Evolutionary conservation across 2,888 invertebrate genomes (phyloP), one percentile per base, ranked within the genome.

Genomic region (Agrotis exclamationis): DNA sequence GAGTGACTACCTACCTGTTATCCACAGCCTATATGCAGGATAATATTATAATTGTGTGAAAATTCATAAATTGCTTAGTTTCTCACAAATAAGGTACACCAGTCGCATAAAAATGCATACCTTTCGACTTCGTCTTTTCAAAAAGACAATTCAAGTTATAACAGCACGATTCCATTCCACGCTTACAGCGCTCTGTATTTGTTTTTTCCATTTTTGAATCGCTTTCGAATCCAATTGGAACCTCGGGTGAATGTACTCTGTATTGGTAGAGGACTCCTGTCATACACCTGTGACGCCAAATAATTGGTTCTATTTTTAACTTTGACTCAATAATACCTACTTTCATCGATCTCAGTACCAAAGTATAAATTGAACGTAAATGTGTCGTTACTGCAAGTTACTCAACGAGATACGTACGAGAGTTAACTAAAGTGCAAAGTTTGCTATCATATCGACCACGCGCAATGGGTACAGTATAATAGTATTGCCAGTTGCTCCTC

Each of bases 351-450:
- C 14, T 45, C 44, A 70, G 48, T 51, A 28, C 39, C 65, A 54
- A 59, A 63, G 56, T 72, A 54, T 24, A 66, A 67, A 81, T 53
- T 63, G 47, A 54, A 66, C 63, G n/a, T 57, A 77, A 66, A 76
- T 82, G 77, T 81, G 71, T 72, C 78, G 66, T 82, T 62, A 72
- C 63, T 82, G 57, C 78, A 60, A 71, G 63, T 63, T 64, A 54
- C 28, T 68, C 54, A 81, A 81, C 68, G 63, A 80, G 53, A 68
- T 63, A 76, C 51, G 50, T 77, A 58, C 53, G 60, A 20, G 53
- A 81, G 72, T 77, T 81, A 63, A 76, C 53, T 50, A 66, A 81
- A 79, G 82, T 82, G 82, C 78, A 81, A 79, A 79, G 78, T 79
- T 81, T 67, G 67, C 50, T 71, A 67, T 81, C 78, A 79, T 67